Conservation (phyloP, 2,888 invertebrate species). For the Steromphala cineraria region DNA sequence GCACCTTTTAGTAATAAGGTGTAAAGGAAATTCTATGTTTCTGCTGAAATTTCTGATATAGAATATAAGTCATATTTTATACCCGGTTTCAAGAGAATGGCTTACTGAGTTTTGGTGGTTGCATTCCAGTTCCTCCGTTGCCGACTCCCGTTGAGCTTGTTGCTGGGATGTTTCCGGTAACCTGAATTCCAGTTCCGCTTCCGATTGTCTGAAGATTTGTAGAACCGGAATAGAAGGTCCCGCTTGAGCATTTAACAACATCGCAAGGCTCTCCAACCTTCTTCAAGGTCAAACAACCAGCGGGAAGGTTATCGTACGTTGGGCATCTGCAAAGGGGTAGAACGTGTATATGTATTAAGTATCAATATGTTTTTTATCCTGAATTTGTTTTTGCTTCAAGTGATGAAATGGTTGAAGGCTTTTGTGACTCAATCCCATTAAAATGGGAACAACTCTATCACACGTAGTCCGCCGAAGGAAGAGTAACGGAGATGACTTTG, state of each 20-base stretch:
- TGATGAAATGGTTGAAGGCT: too few relatives aligned
- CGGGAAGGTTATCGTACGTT: constrained; percentile 60
- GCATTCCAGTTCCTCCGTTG: constrained; percentile 53
- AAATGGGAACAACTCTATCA: too few relatives aligned
- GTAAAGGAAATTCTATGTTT: too few relatives aligned
- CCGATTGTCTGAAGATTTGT: constrained; percentile 57
- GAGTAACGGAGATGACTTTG: too few relatives aligned
- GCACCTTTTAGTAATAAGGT: too few relatives aligned
- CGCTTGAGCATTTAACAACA: constrained; percentile 49
- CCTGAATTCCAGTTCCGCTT: constrained; percentile 53
- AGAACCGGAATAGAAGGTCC: constrained; percentile 56
- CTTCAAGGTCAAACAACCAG: constrained; percentile 42
- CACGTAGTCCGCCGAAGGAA: too few relatives aligned
- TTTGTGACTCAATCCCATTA: too few relatives aligned
- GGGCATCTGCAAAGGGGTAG: constrained; percentile 46
- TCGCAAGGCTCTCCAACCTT: constrained; percentile 52
- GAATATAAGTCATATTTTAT: too few relatives aligned
- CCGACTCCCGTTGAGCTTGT: constrained; percentile 53
- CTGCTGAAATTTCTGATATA: too few relatives aligned
- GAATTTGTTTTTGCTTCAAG: too few relatives aligned
- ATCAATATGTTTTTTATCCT: not conserved
- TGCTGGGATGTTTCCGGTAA: constrained; percentile 39
- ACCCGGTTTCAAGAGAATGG: not conserved
- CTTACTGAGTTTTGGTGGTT: constrained; percentile 52
- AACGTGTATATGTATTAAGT: too few relatives aligned